A percentile compares a stretch with the other conserved stretches of the same genome.
phyloP scores from a whole-genome alignment of 2,113 vertebrate genomes.

The Neodon shergylaensis region DNA sequence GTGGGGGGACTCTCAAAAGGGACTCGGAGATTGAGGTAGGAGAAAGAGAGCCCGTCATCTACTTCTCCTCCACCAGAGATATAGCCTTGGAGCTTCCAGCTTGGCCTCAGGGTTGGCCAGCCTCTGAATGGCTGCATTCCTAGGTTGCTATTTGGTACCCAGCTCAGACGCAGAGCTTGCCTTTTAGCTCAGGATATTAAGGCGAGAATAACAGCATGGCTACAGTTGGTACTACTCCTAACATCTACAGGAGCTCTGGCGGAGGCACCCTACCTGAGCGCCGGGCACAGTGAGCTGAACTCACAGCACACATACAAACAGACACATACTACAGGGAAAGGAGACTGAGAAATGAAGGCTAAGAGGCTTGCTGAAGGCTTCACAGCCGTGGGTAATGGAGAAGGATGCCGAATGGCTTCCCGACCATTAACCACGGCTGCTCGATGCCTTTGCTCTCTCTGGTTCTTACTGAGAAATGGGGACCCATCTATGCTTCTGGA shows the following conservation, averaged over 20 bases:
- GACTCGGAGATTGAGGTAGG: not conserved
- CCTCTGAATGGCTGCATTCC: not conserved
- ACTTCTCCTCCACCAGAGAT: not conserved
- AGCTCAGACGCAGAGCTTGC: not conserved
- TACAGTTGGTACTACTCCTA: not conserved
- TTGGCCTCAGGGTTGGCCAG: not conserved
- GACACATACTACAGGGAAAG: not conserved
- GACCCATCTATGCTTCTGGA: not conserved
- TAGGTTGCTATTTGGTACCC: not conserved
- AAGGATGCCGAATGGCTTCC: not conserved
- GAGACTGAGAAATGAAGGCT: not conserved
- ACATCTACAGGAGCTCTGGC: not conserved
- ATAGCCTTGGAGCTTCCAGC: not conserved
- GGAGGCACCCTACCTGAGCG: not conserved
- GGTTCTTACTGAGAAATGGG: not conserved
- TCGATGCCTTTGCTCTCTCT: not conserved
- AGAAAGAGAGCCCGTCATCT: not conserved
- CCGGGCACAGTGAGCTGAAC: not conserved
- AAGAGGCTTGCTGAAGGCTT: not conserved
- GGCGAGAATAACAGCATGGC: not conserved
- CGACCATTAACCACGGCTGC: not conserved
- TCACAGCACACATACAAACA: not conserved
- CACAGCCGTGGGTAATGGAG: not conserved
- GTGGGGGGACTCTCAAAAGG: not conserved
- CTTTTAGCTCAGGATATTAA: not conserved